A percentile compares a stretch with the other conserved stretches of the same genome.
Conservation (phyloP, 2,888 invertebrate genomes). For the Cataglyphis livida region DNA sequence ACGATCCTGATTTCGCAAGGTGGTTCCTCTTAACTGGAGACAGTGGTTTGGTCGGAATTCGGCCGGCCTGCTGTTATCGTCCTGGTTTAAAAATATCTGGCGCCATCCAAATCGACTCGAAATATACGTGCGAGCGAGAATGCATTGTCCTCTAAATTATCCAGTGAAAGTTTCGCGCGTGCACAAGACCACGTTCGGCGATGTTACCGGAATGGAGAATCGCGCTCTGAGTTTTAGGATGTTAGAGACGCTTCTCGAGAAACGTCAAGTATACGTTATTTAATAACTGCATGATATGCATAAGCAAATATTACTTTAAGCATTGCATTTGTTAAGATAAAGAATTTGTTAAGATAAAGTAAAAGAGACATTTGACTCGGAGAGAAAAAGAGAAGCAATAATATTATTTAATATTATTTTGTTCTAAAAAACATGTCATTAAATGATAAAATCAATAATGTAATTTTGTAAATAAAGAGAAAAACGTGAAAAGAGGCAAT, state of each 20-base stretch:
- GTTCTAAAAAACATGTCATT: neutral
- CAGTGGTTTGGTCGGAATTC: constrained; percentile 69
- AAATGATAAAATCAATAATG: neutral
- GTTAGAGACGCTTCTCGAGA: constrained; percentile 12
- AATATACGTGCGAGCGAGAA: constrained; percentile 52
- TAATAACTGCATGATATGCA: neutral
- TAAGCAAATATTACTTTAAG: neutral
- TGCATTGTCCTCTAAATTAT: constrained; percentile 62
- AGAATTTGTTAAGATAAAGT: neutral
- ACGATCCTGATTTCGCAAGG: constrained; percentile 28
- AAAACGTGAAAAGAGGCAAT: neutral
- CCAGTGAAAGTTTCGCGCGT: constrained; percentile 58
- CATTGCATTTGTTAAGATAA: neutral
- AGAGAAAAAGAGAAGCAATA: neutral
- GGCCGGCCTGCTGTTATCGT: constrained; percentile 68
- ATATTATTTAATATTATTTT: neutral
- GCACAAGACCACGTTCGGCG: constrained; percentile 4
- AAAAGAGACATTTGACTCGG: neutral
- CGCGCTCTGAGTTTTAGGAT: neutral
- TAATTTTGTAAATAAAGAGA: neutral
- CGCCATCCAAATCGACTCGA: constrained; percentile 67
- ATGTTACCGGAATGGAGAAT: constrained; percentile 36
- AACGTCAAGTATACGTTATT: neutral
- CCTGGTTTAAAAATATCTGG: constrained; percentile 75
- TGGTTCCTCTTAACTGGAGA: constrained; percentile 59